Evolutionary conservation across 2,113 vertebrate species (phyloP), one percentile per base, ranked within the genome.

Genomic region (Tyto alba): DNA sequence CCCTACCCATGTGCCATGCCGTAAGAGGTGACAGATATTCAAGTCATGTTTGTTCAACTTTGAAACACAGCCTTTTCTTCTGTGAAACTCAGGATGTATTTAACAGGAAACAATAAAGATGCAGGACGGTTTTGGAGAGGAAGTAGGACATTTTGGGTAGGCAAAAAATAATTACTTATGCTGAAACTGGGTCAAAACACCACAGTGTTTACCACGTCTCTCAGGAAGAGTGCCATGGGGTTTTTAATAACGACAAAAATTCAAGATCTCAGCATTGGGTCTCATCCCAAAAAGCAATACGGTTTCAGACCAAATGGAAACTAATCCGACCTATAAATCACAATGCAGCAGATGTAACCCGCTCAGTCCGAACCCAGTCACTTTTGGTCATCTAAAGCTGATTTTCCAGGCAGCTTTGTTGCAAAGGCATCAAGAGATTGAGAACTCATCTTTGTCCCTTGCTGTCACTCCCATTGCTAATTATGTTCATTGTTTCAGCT

Each of bases 221-320:
- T 78, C 84, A 95, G 93, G 87, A 96, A 92, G 45, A 87, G 43
- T 82, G 89, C 89, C 86, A 92, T 45, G 64, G 56, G 59, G 68
- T 86, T 96, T 96, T 88, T 95, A 88, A 88, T 93, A 94, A 83
- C 1, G 48, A 74, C 59, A 94, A 92, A 94, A 96, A 94, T 93
- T 94, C 82, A 81, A 74, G 47, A 86, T 11, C 72, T 96, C 96
- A 96, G 92, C 92, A 67, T 10, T 93, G 88, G 74, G 92, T 93
- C 90, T 85, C 56, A 92, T 97, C 83, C 79, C 88, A 81, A 94
- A 83, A 90, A 78, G n/a, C 48, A 86, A 90, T 75, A 84, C 2
- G 2, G 40, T 94, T 96, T 94, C 76, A 93, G 59, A 77, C 36
- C 83, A 87, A 95, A 75, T 78, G 68, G 68, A 79, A 94, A 80